A percentile compares a stretch with the other conserved stretches of the same genome.
phyloP scores from a whole-genome alignment of 2,888 invertebrate species.

The Morpho deidamia region DNA sequence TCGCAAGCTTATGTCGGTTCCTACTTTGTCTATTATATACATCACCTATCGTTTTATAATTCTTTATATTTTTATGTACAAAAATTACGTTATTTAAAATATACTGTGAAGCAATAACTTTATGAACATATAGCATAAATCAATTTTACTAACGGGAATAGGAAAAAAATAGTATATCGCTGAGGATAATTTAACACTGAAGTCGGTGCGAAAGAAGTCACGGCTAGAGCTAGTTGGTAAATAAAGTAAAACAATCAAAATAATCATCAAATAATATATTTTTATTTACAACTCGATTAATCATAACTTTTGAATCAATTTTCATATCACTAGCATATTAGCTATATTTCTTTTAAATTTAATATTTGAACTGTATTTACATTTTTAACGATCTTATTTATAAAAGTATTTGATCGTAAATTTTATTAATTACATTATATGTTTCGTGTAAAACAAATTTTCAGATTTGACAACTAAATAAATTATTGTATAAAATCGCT shows the following conservation, averaged over 20 bases:
- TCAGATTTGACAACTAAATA: slow-evolving; percentile 13
- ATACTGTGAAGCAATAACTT: too few species aligned
- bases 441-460: slow-evolving; percentile 24
- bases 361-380: slow-evolving; percentile 35
- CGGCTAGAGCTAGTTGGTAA: too few species aligned
- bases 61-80: too few species aligned
- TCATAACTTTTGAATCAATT: slow-evolving; percentile 53
- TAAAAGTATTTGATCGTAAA: slow-evolving; percentile 29
- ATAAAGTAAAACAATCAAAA: slow-evolving; percentile 26
- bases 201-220: too few species aligned
- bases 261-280: slow-evolving; percentile 72
- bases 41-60: too few species aligned
- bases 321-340: slow-evolving; percentile 36
- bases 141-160: too few species aligned
- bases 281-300: slow-evolving; percentile 71
- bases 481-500: slow-evolving; percentile 3
- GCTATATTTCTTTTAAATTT: slow-evolving; percentile 32
- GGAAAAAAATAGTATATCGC: too few species aligned
- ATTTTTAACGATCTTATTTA: slow-evolving; percentile 22
- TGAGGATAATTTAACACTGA: too few species aligned
- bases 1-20: too few species aligned
- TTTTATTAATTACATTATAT: slow-evolving; percentile 1
- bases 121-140: too few species aligned
- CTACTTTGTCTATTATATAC: too few species aligned
- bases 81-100: too few species aligned